Base-by-base conservation (phyloP, 2,888 invertebrate genomes). In the Meloe dianella region DNA sequence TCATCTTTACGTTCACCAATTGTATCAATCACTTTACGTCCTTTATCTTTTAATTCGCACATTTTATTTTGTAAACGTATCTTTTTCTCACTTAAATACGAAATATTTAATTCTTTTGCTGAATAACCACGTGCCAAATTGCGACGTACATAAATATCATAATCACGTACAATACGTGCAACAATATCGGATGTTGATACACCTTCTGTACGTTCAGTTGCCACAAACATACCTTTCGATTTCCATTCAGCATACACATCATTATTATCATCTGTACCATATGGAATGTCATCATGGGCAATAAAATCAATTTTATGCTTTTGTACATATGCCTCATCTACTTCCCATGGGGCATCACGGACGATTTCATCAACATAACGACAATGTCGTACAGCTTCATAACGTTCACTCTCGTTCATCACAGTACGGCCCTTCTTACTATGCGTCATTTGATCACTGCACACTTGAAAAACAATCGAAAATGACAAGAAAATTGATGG, bases 141-240 rank as follows among this genome's bases (percentile, higher is more conserved):
- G 74, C 99, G 89, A 73, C 99, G 89, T 65, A 99, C 97, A 85
- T 99, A 99, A 74, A 98, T 91, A 84, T 99, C 99, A 85, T 99
- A 99, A 86, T 99, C 98, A 79, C 95, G 91, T 32, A 99, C 98
- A 82, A 99, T 99, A 77, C 99, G 89, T 61, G 96, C 96, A 41
- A 99, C 98, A 72, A 99, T 95, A 81, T 99, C 99, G 10, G 98
- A 98, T 10, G 99, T 99, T 3, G 98, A 98, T 20, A 99, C 97
- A 20, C 84, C 84, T 86, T 97, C 95, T 0, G 98, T 98, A 77
- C 98, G 88, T 83, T 98, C 91, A 0, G 99, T 99, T 47, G 96
- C 95, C 9, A 97, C 94, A 85, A 99, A 99, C 98, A 98, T 98
- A 77, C 97, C 97, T 81, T 91, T 93, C 27, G 92, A 92, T 84